Conservation (phyloP, 2,797 vertebrate species). For the Acanthis flammea region DNA sequence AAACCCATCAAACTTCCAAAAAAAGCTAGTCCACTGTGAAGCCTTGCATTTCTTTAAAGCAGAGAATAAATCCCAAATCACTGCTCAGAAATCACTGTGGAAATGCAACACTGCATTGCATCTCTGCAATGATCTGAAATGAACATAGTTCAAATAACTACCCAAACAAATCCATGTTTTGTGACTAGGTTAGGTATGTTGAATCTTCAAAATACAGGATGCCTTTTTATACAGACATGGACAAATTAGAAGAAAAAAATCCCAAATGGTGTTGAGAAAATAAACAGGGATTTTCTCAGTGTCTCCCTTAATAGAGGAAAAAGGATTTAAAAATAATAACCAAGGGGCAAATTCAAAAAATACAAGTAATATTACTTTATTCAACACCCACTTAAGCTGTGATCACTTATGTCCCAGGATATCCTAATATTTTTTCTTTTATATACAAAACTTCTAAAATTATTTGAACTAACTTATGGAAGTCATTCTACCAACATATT, state of each 20-base stretch:
- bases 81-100: background rate
- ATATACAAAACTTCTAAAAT: background rate
- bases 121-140: background rate
- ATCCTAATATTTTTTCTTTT: background rate
- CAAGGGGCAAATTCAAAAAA: background rate
- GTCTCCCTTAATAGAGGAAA: background rate
- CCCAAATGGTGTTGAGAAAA: background rate
- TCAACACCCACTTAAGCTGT: background rate
- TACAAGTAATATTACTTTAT: background rate
- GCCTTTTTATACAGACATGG: background rate
- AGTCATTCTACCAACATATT: background rate
- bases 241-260: background rate
- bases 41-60: background rate
- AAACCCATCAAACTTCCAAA: background rate
- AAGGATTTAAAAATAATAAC: background rate
- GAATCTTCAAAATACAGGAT: background rate
- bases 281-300: background rate
- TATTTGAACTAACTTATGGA: background rate
- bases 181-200: background rate
- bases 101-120: background rate
- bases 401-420: background rate
- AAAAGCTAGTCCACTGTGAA: background rate
- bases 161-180: background rate
- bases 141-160: background rate
- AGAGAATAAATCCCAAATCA: background rate